A percentile compares a stretch with the other conserved stretches of the same genome.
These are phyloP conservation scores for Scotopteryx bipunctaria DNA, from an alignment of 2,888 invertebrate species.

Conservation along the genomic window DNA sequence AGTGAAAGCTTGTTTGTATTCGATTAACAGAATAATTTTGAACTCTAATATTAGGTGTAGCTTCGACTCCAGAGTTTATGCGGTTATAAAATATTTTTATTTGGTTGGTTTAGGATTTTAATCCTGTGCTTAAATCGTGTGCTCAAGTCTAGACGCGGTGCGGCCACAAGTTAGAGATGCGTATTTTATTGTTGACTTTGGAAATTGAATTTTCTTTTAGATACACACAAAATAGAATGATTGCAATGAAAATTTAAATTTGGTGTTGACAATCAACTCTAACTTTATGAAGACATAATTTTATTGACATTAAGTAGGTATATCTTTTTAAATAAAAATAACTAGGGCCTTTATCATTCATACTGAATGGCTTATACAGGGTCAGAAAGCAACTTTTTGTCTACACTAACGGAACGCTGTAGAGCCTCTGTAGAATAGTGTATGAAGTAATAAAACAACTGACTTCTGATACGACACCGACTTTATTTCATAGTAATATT, in stretches of 20 bases:
- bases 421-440: too few relatives aligned
- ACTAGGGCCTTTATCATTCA: too few relatives aligned
- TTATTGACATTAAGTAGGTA: too few relatives aligned
- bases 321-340: too few relatives aligned
- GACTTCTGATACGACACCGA: slow-evolving; percentile 1
- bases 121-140: slow-evolving; percentile 42
- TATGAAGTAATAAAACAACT: slow-evolving; percentile 1
- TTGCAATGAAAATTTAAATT: too few relatives aligned
- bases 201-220: slow-evolving; percentile 26
- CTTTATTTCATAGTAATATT: slow-evolving; percentile 9
- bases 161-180: slow-evolving; percentile 26
- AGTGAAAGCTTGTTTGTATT: slow-evolving; percentile 9
- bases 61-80: slow-evolving; percentile 23
- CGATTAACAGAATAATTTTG: slow-evolving; percentile 6
- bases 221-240: too few relatives aligned
- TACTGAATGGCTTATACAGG: too few relatives aligned
- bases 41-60: slow-evolving; percentile 3
- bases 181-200: slow-evolving; percentile 31
- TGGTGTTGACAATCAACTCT: too few relatives aligned
- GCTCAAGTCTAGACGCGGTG: slow-evolving; percentile 44
- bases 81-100: slow-evolving; percentile 37
- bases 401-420: too few relatives aligned
- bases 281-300: too few relatives aligned
- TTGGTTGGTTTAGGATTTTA: slow-evolving; percentile 34
- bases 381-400: too few relatives aligned